phyloP scores from a whole-genome alignment of 2,113 vertebrate species.

The Eulemur rufifrons region DNA sequence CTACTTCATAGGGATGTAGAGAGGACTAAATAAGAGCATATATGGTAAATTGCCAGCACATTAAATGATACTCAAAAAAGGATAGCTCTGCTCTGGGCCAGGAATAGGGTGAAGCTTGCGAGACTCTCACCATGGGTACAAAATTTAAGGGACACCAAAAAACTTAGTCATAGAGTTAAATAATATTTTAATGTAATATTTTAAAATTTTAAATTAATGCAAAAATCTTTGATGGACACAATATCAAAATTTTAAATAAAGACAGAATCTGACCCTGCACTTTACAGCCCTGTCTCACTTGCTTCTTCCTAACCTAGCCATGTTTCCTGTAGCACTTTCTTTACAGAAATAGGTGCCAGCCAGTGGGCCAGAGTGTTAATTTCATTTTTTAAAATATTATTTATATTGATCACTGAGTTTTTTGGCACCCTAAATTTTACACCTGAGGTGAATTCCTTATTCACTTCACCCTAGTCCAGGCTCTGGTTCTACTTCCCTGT shows the following conservation, averaged over 20 bases:
- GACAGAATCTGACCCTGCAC: background rate
- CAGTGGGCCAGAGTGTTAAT: background rate
- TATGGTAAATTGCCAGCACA: background rate
- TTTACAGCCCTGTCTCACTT: background rate
- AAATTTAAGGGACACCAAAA: background rate
- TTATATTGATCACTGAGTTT: background rate
- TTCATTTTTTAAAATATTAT: background rate
- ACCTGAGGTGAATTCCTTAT: background rate
- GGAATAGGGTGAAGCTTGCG: background rate
- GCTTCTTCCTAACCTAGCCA: background rate
- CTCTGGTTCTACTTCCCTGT: background rate
- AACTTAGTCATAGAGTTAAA: background rate
- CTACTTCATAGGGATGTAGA: background rate
- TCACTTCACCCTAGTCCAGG: background rate
- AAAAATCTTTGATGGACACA: background rate
- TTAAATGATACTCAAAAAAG: background rate
- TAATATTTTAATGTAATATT: background rate
- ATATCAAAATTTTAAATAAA: background rate
- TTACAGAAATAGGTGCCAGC: background rate
- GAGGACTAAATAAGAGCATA: background rate
- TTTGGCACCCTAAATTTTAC: background rate
- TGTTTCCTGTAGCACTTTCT: background rate
- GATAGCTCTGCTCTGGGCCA: background rate
- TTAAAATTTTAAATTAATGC: background rate
- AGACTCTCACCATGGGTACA: background rate